Percentiles rank a stretch among this genome's conserved stretches.
Conservation (phyloP, 2,888 invertebrate genomes). For the Micoletzkya japonica region DNA sequence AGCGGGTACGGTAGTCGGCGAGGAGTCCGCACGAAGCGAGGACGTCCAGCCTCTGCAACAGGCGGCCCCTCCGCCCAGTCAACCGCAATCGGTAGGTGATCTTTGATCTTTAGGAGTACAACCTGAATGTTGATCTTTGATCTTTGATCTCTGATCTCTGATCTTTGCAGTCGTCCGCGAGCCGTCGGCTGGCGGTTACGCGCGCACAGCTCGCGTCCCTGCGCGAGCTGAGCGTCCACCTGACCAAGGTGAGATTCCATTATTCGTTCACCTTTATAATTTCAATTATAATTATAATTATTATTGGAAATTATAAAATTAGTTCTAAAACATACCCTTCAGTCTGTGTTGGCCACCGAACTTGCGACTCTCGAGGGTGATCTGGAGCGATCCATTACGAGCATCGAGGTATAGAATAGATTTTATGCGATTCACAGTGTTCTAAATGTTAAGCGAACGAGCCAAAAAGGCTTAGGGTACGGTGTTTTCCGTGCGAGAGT, state of each 20-base stretch:
- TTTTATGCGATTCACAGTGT: too few species aligned
- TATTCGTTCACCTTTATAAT: neutral
- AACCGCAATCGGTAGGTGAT: too few species aligned
- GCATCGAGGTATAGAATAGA: constrained; percentile 16
- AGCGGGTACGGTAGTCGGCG: neutral
- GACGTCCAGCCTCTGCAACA: too few species aligned
- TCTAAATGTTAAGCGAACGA: too few species aligned
- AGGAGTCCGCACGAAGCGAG: neutral
- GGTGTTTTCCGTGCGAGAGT: too few species aligned
- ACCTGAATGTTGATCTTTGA: neutral
- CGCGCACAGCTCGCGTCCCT: constrained; percentile 6
- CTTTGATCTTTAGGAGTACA: too few species aligned
- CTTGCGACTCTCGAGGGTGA: constrained; percentile 21
- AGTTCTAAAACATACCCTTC: too few species aligned
- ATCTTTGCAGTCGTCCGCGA: neutral
- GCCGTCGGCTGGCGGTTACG: neutral
- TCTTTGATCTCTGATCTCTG: neutral
- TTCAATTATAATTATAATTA: neutral
- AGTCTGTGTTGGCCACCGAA: constrained; percentile 22
- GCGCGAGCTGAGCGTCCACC: constrained; percentile 20
- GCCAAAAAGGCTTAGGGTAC: too few species aligned
- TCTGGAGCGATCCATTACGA: constrained; percentile 13
- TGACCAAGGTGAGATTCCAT: constrained; percentile 3
- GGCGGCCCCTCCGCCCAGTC: too few species aligned
- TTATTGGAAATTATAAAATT: too few species aligned